Evolutionary conservation across 2,888 invertebrate species (phyloP), one percentile per base, ranked within the genome.

Genomic region (Cyrtodaria siliqua): DNA sequence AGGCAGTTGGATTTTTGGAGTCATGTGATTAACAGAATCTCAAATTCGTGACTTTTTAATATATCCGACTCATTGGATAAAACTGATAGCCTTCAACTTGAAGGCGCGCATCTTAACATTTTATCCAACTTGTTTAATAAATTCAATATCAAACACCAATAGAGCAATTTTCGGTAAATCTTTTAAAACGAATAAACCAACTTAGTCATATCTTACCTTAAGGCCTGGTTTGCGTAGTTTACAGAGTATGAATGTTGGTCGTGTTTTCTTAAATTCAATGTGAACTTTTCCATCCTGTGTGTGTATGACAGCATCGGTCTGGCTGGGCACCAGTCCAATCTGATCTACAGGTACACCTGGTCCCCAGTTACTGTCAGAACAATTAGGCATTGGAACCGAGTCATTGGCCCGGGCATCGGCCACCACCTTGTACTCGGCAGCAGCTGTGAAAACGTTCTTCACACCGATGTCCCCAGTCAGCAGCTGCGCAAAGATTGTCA

Each of bases 251-350:
- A 85, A 90, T 2, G 99, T 96, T 64, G 95, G 94, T 85, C 96
- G 95, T 89, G 97, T 97, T 91, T 97, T 97, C 57, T 95, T 95
- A 93, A 95, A 97, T 84, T 95, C 95, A 14, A 90, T 70, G 56
- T 87, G 85, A n/a, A 91, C 89, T 23, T 83, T 80, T 2, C 91
- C 91, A 62, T 91, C 89, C 26, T 75, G 69, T 12, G 86, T 82
- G 1, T 84, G 76, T 24, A 87, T 75, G 16, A 87, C 85, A n/a
- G 84, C 78, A 59, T 91, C 90, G 29, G 85, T 87, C 23, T 89
- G 88, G 56, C 82, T 88, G 49, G 93, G 91, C 4, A 88, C 87
- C 55, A 93, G 86, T 20, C 92, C 93, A 24, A 92, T 88, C 72
- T 92, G 92, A 56, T 88, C 89, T 6, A 92, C 92, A 3, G 92